A percentile compares a stretch with the other conserved stretches of the same genome.
These are phyloP conservation scores for Saxidomus purpurata DNA, from an alignment of 1,140 invertebrate species.

Conservation along the genomic window DNA sequence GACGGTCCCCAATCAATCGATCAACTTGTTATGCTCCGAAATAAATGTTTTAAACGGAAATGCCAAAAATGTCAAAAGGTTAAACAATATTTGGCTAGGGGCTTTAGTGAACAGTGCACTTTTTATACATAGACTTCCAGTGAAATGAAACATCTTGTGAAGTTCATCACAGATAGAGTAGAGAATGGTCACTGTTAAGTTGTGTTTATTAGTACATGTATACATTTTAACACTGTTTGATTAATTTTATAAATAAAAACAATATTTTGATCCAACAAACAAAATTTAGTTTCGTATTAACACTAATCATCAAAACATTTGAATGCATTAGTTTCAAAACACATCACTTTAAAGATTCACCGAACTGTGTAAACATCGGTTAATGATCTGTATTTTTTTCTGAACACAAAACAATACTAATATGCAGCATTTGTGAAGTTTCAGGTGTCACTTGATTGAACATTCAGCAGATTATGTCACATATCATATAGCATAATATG, in stretches of 20 bases:
- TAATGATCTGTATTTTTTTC: neutral
- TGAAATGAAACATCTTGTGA: no score
- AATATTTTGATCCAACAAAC: no score
- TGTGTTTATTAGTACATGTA: no score
- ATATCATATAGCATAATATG: conserved; percentile 5
- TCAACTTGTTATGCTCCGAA: conserved; percentile 14
- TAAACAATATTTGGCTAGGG: neutral
- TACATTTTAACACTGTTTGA: no score
- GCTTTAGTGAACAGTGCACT: no score
- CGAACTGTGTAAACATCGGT: neutral
- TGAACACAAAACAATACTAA: conserved; percentile 11
- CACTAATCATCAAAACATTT: no score
- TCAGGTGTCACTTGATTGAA: neutral
- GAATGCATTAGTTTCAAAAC: neutral
- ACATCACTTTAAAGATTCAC: neutral
- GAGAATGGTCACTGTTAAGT: no score
- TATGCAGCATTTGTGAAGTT: neutral
- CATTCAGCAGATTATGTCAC: neutral
- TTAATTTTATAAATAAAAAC: no score
- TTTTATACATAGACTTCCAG: no score
- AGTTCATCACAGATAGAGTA: no score
- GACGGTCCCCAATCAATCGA: neutral
- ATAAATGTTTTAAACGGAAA: conserved; percentile 38
- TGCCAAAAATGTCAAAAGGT: conserved; percentile 41
- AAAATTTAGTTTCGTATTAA: no score